These are phyloP conservation scores for Microctonus aethiopoides DNA, from an alignment of 2,888 invertebrate species.

Conservation along the genomic window DNA sequence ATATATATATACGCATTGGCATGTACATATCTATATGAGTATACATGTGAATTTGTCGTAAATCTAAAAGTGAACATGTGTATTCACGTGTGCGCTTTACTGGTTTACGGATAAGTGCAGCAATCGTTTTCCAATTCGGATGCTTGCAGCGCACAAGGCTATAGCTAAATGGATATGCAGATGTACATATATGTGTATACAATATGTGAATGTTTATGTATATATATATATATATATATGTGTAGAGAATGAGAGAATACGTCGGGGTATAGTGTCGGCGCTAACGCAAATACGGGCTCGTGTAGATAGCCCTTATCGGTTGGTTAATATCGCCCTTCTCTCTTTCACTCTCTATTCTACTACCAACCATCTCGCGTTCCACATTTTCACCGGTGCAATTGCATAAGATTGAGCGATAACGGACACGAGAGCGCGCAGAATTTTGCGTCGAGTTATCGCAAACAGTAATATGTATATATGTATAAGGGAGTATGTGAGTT, in stretches of 20 bases:
- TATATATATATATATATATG: neutral
- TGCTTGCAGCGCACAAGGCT: slow-evolving; percentile 7
- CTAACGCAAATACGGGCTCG: slow-evolving; percentile 40
- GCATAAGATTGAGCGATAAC: slow-evolving; percentile 61
- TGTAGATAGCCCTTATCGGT: slow-evolving; percentile 45
- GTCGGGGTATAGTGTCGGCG: slow-evolving; percentile 14
- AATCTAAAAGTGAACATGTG: slow-evolving; percentile 4
- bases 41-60: slow-evolving; percentile 20
- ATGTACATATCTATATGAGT: neutral
- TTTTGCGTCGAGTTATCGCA: slow-evolving; percentile 52
- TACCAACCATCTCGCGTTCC: slow-evolving; percentile 48
- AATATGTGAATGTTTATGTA: neutral
- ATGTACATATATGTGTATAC: neutral
- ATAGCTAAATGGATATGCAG: neutral
- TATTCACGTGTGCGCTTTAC: slow-evolving; percentile 3
- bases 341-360: slow-evolving; percentile 23
- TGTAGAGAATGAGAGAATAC: neutral
- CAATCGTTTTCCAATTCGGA: slow-evolving; percentile 45
- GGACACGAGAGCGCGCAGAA: slow-evolving; percentile 54
- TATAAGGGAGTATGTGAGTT: neutral
- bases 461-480: slow-evolving; percentile 19
- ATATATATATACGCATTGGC: neutral
- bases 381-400: slow-evolving; percentile 60
- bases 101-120: slow-evolving; percentile 41
- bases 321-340: slow-evolving; percentile 42